Evolutionary conservation across 2,888 invertebrate species (phyloP), one percentile per base, ranked within the genome.

Genomic region (Masnerella sp.): DNA sequence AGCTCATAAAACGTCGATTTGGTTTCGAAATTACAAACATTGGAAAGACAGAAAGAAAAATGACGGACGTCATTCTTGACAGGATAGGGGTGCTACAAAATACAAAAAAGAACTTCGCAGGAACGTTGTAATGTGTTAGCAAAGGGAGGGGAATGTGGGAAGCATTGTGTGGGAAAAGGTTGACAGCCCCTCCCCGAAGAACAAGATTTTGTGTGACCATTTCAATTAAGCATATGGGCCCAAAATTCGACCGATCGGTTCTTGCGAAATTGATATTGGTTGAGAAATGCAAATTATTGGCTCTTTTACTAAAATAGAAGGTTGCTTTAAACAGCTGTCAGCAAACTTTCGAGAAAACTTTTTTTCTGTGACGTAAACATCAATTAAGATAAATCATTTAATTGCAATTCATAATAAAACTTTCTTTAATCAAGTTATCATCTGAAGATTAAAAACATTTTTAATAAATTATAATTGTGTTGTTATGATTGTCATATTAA

Each of bases 41-140:
- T 18, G 12, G 34, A 51, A 49, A 20, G 54, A 51, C 36, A 30
- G 43, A 56, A 58, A 49, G 67, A 58, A 51, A 52, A 68, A 68
- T 68, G 51, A 51, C 18, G 43, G 17, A 15, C 51, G 32, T 49
- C 40, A 36, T 51, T 45, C 38, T 47, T 47, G 65, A 49, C 56
- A 49, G 65, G 47, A 56, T 67, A 67, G 65, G 65, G 65, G 56
- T 67, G 47, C 47, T 56, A 32, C n/a, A 30, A 38, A 56, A 42
- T 40, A 64, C 64, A 56, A 56, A 56, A 67, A 56, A 18, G 52
- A 52, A 32, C 34, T 5, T 43, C 36, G 34, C n/a, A 25, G 43
- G 12, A 34, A 47, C 45, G 54, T 34, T 36, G 30, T 45, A 54
- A 34, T 28, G 54, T 9, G 64, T 45, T 38, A 25, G 34, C 30